A percentile compares a stretch with the other conserved stretches of the same genome.
Evolutionary conservation across 2,888 invertebrate genomes (phyloP).

Genomic region (Euclidia mi): DNA sequence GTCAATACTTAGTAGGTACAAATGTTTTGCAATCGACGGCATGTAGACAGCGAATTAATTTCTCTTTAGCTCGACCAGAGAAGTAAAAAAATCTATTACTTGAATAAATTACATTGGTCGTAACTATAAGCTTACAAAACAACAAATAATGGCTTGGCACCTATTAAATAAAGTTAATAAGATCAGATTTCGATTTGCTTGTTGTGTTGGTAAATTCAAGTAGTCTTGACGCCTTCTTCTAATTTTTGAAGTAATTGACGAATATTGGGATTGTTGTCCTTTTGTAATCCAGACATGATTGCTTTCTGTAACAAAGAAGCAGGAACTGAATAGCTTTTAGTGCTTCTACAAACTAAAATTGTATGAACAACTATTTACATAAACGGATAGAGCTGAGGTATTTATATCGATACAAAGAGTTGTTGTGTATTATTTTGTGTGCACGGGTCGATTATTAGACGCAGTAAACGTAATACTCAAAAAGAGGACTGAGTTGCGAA

Average conservation of each 20-base stretch:
- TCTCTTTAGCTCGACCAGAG: slow-evolving; percentile 26
- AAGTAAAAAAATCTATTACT: slow-evolving; percentile 14
- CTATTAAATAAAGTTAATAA: not conserved
- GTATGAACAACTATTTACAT: too few species aligned
- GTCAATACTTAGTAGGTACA: slow-evolving; percentile 30
- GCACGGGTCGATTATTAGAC: too few species aligned
- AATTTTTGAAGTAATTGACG: slow-evolving; percentile 70
- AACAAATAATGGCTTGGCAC: not conserved
- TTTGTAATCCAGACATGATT: slow-evolving; percentile 69
- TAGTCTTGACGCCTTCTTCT: slow-evolving; percentile 49
- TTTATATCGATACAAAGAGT: too few species aligned
- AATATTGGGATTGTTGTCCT: slow-evolving; percentile 61
- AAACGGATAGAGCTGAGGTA: too few species aligned
- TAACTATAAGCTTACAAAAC: slow-evolving; percentile 20
- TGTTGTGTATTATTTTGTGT: too few species aligned
- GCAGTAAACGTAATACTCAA: too few species aligned
- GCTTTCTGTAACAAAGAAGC: slow-evolving; percentile 73
- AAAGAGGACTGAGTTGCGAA: too few species aligned
- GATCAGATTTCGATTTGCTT: not conserved
- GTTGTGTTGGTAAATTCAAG: slow-evolving; percentile 13
- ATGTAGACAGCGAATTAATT: slow-evolving; percentile 27
- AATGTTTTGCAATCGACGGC: slow-evolving; percentile 34
- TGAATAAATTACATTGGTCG: slow-evolving; percentile 20
- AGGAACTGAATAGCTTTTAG: not conserved
- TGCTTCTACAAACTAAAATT: too few species aligned